Conservation (phyloP, 1,140 invertebrate species). For the Lepidurus arcticus region DNA sequence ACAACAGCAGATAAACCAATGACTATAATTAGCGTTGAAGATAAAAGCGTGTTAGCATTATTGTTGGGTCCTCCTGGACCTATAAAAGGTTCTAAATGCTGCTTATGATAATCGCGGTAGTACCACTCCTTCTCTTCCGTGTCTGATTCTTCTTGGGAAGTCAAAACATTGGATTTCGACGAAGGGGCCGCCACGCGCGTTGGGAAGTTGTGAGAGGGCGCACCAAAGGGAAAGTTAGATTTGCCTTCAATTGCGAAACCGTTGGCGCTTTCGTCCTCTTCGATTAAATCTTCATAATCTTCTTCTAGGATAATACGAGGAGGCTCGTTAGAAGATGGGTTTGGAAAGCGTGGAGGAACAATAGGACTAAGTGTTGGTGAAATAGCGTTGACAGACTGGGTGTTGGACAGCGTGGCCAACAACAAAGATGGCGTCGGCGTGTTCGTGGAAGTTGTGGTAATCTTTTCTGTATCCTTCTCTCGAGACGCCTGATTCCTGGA, state of each 20-base stretch:
- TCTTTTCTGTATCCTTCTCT: not conserved
- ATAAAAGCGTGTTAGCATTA: not conserved
- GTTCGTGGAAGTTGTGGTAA: not conserved
- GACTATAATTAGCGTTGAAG: not conserved
- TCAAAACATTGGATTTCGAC: not conserved
- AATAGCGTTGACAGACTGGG: not conserved
- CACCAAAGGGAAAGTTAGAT: not conserved
- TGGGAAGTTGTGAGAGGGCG: not conserved
- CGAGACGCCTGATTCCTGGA: not conserved
- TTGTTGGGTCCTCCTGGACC: conserved; percentile 44
- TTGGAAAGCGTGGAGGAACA: not conserved
- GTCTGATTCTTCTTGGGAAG: not conserved
- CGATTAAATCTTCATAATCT: conserved; percentile 9
- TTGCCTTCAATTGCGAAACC: not conserved
- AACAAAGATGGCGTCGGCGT: conserved; percentile 6
- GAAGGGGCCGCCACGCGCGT: conserved; percentile 6
- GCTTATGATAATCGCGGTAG: conserved; percentile 69
- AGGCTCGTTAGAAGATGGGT: not conserved
- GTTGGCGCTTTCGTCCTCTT: not conserved
- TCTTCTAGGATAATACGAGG: not conserved
- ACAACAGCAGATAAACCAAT: not conserved
- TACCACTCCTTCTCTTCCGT: conserved; percentile 56
- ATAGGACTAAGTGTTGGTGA: not conserved
- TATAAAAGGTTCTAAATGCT: conserved; percentile 59
- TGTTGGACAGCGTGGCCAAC: not conserved